phyloP scores from a whole-genome alignment of 2,113 vertebrate species.

The Melanerpes aurifrons region DNA sequence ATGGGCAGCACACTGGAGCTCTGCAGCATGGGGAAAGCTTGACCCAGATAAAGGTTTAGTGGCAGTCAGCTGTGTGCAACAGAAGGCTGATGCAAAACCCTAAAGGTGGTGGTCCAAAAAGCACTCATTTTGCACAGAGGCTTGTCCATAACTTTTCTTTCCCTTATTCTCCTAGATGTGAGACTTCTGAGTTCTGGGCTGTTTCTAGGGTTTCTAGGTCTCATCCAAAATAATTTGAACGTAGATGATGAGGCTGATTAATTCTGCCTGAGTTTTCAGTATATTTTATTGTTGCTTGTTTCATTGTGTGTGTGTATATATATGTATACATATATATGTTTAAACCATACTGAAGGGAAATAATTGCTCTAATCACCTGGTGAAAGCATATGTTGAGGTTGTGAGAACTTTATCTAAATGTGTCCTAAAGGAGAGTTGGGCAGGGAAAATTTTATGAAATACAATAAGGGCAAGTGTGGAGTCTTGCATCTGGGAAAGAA shows the following conservation, averaged over 20 bases:
- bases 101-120: neutral
- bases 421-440: neutral
- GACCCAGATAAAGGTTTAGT: neutral
- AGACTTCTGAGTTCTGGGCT: neutral
- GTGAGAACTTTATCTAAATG: neutral
- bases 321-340: too few species aligned
- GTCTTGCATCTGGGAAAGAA: too few species aligned
- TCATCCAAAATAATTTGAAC: neutral
- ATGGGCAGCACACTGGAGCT: fast-evolving
- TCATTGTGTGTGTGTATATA: neutral
- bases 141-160: neutral
- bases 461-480: too few species aligned
- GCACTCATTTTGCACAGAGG: neutral
- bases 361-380: neutral
- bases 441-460: too few species aligned
- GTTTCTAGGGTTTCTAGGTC: neutral
- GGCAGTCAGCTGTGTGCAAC: fast-evolving
- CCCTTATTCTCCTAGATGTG: fast-evolving
- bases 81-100: neutral
- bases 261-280: neutral
- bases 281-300: neutral
- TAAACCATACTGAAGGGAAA: neutral
- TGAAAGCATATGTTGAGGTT: neutral
- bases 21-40: neutral
- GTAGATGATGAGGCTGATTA: neutral